phyloP scores from a whole-genome alignment of 1,140 invertebrate genomes.

The Paralvinella palmiformis region DNA sequence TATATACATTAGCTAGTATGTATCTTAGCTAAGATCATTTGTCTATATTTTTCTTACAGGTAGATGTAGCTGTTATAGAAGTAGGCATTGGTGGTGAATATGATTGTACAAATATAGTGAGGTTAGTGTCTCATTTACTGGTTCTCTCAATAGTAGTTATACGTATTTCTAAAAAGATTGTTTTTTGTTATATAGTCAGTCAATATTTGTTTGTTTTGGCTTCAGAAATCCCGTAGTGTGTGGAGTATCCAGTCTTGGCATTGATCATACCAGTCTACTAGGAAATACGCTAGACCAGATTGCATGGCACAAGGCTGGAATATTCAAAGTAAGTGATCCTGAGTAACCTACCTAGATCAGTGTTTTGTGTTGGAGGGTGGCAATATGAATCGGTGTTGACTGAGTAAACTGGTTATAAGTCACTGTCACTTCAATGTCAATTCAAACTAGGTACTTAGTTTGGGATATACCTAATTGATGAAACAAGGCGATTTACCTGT shows the following conservation, averaged over 20 bases:
- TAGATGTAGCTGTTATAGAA: conserved; percentile 89
- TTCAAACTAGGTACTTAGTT: too few species aligned
- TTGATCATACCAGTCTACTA: conserved; percentile 80
- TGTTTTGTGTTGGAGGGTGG: too few species aligned
- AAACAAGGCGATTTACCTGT: too few species aligned
- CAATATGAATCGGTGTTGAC: too few species aligned
- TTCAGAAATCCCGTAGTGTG: conserved; percentile 68
- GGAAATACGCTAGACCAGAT: conserved; percentile 82
- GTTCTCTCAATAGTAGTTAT: not conserved
- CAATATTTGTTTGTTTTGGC: conserved; percentile 1
- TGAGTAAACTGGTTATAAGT: too few species aligned
- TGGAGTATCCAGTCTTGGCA: conserved; percentile 82
- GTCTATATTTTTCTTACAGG: conserved; percentile 22
- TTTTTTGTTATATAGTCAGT: not conserved
- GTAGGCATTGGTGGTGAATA: conserved; percentile 94
- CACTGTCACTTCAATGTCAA: too few species aligned
- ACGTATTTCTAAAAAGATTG: not conserved
- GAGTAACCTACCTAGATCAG: too few species aligned
- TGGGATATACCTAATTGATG: too few species aligned
- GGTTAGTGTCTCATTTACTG: conserved; percentile 52
- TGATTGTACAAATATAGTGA: conserved; percentile 89
- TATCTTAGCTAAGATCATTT: too few species aligned
- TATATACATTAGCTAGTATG: too few species aligned
- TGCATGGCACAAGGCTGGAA: conserved; percentile 91
- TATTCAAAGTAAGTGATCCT: conserved; percentile 71